Evolutionary conservation across 2,113 vertebrate genomes (phyloP), one percentile per base, ranked within the genome.

Genomic region (Rhagologus leucostigma): DNA sequence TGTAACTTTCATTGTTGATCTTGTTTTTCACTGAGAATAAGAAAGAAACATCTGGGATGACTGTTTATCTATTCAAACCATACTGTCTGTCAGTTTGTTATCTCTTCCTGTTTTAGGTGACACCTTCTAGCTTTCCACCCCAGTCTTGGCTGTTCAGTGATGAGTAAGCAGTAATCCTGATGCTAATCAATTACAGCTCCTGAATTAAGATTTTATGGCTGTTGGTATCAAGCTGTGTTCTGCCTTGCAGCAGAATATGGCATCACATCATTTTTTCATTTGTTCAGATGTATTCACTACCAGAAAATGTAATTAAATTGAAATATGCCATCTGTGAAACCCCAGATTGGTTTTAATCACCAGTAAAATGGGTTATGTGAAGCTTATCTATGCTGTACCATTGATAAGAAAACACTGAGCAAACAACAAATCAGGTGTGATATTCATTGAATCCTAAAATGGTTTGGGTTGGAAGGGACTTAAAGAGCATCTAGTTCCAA

Each of bases 131-230:
- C 9, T 80, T 92, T 90, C 47, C n/a, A 71, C 13, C 9, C 21
- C 13, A 33, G 32, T 42, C 57, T 78, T 78, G n/a, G 10, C 35
- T 68, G 12, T 23, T 86, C 67, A 80, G 11, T n/a, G 71, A 86
- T 67, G 68, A 96, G 62, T 56, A 84, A 86, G 65, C 2, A 4
- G 56, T 59, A 67, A 52, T 67, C 63, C 20, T 75, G 56, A 67
- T 47, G 49, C 2, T 80, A 89, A 89, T 90, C 78, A 90, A 60
- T 78, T 90, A 49, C 44, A 75, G 26, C 16, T 81, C 30, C 56
- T 60, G n/a, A 92, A 90, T 86, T 59, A 88, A 89, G 76, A 87
- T 92, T 88, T 96, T 75, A 86, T 53, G 69, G 11, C 22, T 91
- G 39, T 11, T 1, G 13, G 12, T 90, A 56, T 78, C 56, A 90